Base-by-base conservation (phyloP, 2,113 vertebrate species). In the Podarcis cretensis region DNA sequence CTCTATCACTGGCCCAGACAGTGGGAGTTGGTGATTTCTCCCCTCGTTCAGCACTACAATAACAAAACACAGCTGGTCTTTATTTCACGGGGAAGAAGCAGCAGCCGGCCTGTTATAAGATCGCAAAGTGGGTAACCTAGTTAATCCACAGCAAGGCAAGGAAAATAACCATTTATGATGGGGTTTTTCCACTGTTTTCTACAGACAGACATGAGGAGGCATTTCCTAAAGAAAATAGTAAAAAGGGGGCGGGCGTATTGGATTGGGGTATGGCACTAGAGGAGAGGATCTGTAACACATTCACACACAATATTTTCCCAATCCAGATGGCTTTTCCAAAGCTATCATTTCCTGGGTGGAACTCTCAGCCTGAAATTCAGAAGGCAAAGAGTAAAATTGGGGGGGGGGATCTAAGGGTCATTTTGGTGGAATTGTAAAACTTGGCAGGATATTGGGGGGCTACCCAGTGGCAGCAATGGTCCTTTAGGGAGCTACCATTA, bases 1-100 rank as follows among this genome's bases (percentile, higher is more conserved):
- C 83, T 83, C 27, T 87, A 7, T 65, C 90, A 91, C 87, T 5
- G 30, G 69, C 80, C 91, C 84, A 83, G 35, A 87, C 37, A 87
- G 80, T 71, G 79, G 74, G 54, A 74, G 23, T 48, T 92, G 73
- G 59, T 48, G 0, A 10, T 92, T 69, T 75, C 21, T 96, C 73
- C 32, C 65, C 65, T 73, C 89, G 88, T 30, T 90, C 88, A 87
- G 32, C 2, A 79, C 9, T 8, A 10, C 0, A 85, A 71, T 0
- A 81, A 89, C 81, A 82, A 84, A 40, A 76, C 48, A 25, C 10
- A 23, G 0, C 25, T 63, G 13, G 69, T 32, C 0, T 91, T 93
- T 91, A 20, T 37, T 4, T 75, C 85, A 66, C 21, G 78, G 21
- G 78, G 1, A 78, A 82, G 8, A 87, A 6, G 2, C 94, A 84